phyloP scores from a whole-genome alignment of 1,140 invertebrate species.

The Ostrea denselamellosa region DNA sequence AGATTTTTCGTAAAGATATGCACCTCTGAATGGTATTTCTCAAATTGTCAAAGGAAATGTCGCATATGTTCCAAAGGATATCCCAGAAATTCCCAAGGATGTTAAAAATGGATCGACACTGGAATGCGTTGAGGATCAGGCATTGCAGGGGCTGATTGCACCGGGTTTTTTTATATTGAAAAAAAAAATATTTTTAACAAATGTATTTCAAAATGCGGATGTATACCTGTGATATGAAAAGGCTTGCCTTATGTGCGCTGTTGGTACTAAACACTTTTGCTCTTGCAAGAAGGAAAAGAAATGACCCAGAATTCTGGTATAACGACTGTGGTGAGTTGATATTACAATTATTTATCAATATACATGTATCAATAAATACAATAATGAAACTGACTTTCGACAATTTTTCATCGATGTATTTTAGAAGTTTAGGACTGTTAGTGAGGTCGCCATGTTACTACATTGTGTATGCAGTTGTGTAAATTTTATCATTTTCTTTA shows the following conservation, averaged over 20 bases:
- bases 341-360: too few species aligned
- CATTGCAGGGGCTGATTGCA: not conserved
- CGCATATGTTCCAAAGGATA: constrained; percentile 12
- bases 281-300: constrained; percentile 35
- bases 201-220: constrained; percentile 22
- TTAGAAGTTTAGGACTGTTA: too few species aligned
- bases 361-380: too few species aligned
- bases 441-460: too few species aligned
- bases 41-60: constrained; percentile 33
- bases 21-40: constrained; percentile 5
- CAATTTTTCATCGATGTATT: too few species aligned
- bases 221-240: constrained; percentile 25
- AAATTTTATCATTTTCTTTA: not conserved
- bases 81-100: not conserved
- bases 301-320: constrained; percentile 26
- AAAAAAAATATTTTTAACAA: not conserved
- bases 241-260: not conserved
- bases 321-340: constrained; percentile 13
- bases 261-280: constrained; percentile 13
- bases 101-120: not conserved
- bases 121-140: not conserved
- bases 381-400: too few species aligned
- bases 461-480: too few species aligned
- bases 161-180: not conserved
- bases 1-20: constrained; percentile 26